phyloP scores from a whole-genome alignment of 2,797 vertebrate genomes.

The Hydrophis major region DNA sequence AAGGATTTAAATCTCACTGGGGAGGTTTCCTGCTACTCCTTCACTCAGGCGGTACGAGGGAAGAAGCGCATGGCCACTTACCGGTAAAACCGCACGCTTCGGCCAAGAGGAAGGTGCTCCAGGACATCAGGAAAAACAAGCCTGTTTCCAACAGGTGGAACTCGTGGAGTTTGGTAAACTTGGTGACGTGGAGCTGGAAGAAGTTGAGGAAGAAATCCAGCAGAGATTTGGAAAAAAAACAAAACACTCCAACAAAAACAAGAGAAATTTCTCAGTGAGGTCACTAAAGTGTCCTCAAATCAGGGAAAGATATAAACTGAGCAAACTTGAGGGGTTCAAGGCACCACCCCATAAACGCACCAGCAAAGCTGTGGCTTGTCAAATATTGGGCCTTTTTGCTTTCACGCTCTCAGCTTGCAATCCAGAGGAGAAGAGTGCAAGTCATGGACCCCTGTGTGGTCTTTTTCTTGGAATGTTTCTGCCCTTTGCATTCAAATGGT shows the following conservation, averaged over 20 bases:
- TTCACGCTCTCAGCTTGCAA: not conserved
- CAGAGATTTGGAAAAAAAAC: not conserved
- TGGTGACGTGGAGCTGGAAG: constrained; percentile 83
- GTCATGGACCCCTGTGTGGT: not conserved
- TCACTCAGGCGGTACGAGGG: not conserved
- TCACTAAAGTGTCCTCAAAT: not conserved
- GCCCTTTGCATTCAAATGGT: not conserved
- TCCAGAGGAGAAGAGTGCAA: too few species aligned
- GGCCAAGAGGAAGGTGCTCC: constrained; percentile 95
- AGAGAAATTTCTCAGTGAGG: not conserved
- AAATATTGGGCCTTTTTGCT: not conserved
- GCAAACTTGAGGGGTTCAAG: not conserved
- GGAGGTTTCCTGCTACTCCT: not conserved
- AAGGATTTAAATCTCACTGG: not conserved
- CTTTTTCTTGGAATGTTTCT: not conserved
- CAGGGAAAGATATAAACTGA: not conserved
- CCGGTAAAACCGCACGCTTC: constrained; percentile 97
- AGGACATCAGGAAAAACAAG: constrained; percentile 97
- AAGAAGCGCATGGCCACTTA: constrained; percentile 57
- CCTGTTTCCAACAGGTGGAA: constrained; percentile 94
- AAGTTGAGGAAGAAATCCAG: constrained; percentile 64
- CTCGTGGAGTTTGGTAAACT: constrained; percentile 95
- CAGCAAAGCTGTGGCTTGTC: not conserved
- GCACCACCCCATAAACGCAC: not conserved
- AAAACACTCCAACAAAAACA: not conserved